phyloP scores from a whole-genome alignment of 2,797 vertebrate genomes.

The Martes flavigula region DNA sequence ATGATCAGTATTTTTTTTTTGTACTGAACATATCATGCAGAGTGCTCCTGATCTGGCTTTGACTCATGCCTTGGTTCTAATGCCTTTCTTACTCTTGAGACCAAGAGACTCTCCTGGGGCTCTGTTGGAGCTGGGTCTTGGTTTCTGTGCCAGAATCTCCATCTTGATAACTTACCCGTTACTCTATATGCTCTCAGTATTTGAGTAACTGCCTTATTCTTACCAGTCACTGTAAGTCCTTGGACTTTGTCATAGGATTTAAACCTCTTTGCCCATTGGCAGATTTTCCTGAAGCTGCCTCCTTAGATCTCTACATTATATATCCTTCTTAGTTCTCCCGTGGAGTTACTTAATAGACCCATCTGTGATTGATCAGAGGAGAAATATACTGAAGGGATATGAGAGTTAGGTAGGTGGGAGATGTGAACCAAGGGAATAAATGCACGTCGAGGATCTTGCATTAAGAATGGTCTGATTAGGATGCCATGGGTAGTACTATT shows the following conservation, averaged over 20 bases:
- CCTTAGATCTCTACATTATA: background rate
- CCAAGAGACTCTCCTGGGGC: background rate
- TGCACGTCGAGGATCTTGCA: background rate
- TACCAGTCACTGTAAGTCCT: background rate
- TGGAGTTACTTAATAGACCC: background rate
- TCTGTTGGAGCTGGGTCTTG: background rate
- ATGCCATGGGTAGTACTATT: background rate
- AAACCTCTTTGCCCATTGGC: background rate
- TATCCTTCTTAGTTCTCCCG: background rate
- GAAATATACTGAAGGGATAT: background rate
- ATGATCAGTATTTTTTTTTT: background rate
- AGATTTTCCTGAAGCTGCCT: background rate
- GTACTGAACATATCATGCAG: rapidly evolving
- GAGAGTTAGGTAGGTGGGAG: background rate
- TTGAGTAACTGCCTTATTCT: background rate
- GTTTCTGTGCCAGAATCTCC: background rate
- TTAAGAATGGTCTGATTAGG: background rate
- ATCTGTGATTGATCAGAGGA: background rate
- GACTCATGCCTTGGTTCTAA: background rate
- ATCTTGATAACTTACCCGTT: background rate
- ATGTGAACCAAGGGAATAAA: background rate
- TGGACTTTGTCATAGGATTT: background rate
- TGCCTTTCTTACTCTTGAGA: background rate
- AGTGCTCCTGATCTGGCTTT: background rate
- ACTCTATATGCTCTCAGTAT: background rate